Evolutionary conservation across 2,113 vertebrate genomes (phyloP).

Genomic region (Pangasianodon gigas): DNA sequence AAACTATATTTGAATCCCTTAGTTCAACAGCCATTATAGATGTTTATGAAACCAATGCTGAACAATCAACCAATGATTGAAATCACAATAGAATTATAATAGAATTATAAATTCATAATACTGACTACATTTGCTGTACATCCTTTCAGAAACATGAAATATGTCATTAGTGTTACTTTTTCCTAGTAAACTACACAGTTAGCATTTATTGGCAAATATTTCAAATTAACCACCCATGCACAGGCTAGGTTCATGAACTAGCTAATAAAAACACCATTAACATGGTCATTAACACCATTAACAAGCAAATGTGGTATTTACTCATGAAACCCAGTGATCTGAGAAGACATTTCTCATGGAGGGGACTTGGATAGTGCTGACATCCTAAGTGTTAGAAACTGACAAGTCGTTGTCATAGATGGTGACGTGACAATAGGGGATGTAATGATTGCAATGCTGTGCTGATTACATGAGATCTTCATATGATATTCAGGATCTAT

Average conservation of each 20-base stretch:
- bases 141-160: neutral
- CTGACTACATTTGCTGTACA: neutral
- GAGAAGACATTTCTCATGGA: slow-evolving; percentile 6
- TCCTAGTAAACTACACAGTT: slow-evolving; percentile 23
- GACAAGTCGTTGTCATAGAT: slow-evolving; percentile 15
- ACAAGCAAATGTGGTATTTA: slow-evolving; percentile 13
- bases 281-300: slow-evolving; percentile 9
- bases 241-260: neutral
- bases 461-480: neutral
- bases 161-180: neutral
- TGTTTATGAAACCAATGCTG: neutral
- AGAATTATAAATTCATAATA: neutral
- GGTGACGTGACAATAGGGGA: slow-evolving; percentile 22
- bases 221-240: neutral
- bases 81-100: neutral
- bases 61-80: neutral
- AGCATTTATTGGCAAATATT: neutral
- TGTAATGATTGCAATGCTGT: slow-evolving; percentile 15
- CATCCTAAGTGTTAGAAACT: slow-evolving; percentile 1
- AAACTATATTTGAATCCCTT: neutral
- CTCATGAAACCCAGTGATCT: neutral
- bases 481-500: neutral
- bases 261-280: neutral
- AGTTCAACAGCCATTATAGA: neutral
- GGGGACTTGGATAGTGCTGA: neutral